Evolutionary conservation across 1,140 invertebrate species (phyloP), one percentile per base, ranked within the genome.

Genomic region (Drosophila sp.): DNA sequence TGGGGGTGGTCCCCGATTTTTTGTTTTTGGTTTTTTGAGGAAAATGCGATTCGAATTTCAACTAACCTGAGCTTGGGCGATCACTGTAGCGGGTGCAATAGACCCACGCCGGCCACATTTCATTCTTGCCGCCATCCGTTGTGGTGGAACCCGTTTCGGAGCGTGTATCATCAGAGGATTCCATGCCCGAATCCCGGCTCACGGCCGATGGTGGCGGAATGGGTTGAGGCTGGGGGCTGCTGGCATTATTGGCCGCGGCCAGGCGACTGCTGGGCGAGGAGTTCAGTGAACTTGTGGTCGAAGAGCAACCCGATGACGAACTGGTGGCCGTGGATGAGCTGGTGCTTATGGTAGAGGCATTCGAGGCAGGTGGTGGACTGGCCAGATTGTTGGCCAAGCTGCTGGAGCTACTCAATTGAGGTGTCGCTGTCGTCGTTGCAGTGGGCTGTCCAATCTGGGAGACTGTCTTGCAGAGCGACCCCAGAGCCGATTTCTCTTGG

Each of bases 51-150:
- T 50, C 44, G 44, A 50, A 50, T 50, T 50, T 50, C 23, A 50
- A 93, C 95, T 94, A 93, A 99, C 98, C 98, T 93, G 97, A 97
- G 78, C 97, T 98, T 4, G 98, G 98, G 90, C 98, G 93, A 93
- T 99, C 98, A 65, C 97, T 98, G 92, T 99, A 99, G 93, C 98
- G 94, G 0, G 98, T 99, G 93, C 98, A 99, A 92, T 98, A 99
- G 3, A 99, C 97, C 98, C 98, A 99, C 0, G 98, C 98, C 0
- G 98, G 98, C 96, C 97, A 96, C 69, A 96, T 87, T 72, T 92
- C 90, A 58, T 92, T 91, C 62, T 92, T 91, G 75, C 84, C 89
- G 17, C 84, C 84, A 6, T 91, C 90, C 7, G 91, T 91, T 56
- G 91, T 92, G 1, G 91, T 92, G 41, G 90, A 91, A n/a, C 91